A percentile compares a stretch with the other conserved stretches of the same genome.
Evolutionary conservation across 2,888 invertebrate species (phyloP).

Genomic region (Archips xylosteana): DNA sequence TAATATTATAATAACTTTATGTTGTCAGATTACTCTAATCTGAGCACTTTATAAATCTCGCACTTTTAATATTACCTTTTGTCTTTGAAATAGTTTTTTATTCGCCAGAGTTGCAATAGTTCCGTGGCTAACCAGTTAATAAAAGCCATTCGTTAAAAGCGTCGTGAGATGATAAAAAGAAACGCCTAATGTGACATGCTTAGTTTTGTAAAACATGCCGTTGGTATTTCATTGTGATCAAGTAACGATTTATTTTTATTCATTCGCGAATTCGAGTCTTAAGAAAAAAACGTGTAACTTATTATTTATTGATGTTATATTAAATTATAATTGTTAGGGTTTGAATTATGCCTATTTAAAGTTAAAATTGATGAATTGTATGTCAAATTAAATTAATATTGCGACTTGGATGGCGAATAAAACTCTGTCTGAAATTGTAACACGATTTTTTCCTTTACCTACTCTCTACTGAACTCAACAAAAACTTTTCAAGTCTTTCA

Average conservation of each 20-base stretch:
- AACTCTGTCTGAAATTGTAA: not conserved
- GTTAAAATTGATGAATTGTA: too few relatives aligned
- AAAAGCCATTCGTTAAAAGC: not conserved
- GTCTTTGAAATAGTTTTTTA: conserved; percentile 4
- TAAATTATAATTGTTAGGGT: too few relatives aligned
- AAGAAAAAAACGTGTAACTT: too few relatives aligned
- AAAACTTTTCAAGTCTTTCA: not conserved
- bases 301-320: too few relatives aligned
- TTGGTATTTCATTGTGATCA: too few relatives aligned
- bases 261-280: too few relatives aligned
- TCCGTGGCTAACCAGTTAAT: not conserved
- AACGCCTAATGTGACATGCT: not conserved
- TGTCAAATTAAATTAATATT: too few relatives aligned
- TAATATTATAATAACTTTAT: conserved; percentile 8
- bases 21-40: conserved; percentile 25
- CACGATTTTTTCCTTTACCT: not conserved
- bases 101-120: not conserved
- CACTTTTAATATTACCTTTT: conserved; percentile 22
- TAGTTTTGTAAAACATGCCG: too few relatives aligned
- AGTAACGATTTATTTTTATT: too few relatives aligned
- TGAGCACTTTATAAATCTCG: conserved; percentile 29
- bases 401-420: not conserved
- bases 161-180: not conserved
- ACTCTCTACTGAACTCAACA: not conserved
- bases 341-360: too few relatives aligned